Percentiles rank a stretch among this genome's conserved stretches.
These are phyloP conservation scores for Anthopleura xanthogrammica DNA, from an alignment of 92 coral and sea anemone species.

Conservation along the genomic window DNA sequence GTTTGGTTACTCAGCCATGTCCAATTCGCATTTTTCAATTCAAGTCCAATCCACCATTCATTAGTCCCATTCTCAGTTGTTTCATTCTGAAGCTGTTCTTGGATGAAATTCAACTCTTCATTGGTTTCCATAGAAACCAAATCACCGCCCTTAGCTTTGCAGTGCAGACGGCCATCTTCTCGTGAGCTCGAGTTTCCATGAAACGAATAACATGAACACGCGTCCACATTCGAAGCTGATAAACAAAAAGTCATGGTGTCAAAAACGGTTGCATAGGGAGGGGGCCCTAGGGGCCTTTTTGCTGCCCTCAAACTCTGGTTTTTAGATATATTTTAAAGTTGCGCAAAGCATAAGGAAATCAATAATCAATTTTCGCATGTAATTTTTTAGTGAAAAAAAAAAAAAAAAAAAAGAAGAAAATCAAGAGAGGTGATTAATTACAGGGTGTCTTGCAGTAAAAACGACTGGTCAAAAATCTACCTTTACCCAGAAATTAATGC, in stretches of 20 bases:
- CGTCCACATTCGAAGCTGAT: not conserved
- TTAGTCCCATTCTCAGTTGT: not conserved
- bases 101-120: slow-evolving; percentile 36
- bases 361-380: no score
- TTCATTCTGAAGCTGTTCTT: not conserved
- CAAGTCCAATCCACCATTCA: slow-evolving; percentile 46
- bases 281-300: not conserved
- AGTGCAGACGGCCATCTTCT: not conserved
- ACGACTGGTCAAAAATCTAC: no score
- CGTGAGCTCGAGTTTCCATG: not conserved
- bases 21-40: slow-evolving; percentile 17
- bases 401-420: no score
- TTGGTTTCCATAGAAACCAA: slow-evolving; percentile 46
- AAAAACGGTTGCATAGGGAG: not conserved
- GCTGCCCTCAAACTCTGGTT: not conserved
- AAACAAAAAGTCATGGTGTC: not conserved
- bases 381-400: no score
- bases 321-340: not conserved
- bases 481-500: no score
- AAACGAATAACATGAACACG: slow-evolving; percentile 50
- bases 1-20: slow-evolving; percentile 28
- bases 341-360: no score
- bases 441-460: no score
- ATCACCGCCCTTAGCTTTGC: not conserved
- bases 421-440: no score